Evolutionary conservation across 1,140 invertebrate genomes (phyloP), one percentile per base, ranked within the genome.

Genomic region (Phymastichus coffea): DNA sequence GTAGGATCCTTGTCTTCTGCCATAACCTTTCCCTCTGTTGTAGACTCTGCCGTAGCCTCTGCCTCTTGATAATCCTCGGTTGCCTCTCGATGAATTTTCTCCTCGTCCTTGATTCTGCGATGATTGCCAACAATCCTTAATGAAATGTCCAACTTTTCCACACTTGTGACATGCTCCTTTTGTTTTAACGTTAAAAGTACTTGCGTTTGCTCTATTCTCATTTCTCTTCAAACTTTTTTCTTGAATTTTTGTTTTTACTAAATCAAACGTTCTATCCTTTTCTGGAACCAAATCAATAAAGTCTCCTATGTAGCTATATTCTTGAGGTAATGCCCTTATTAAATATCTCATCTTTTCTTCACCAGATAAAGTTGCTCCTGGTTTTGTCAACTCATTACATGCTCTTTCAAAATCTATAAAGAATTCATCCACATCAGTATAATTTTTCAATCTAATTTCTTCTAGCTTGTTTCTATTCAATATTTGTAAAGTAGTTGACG

Each of bases 171-270:
- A 43, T 22, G 23, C 2, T 46, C 43, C 22, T 46, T 46, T 25
- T 9, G n/a, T 25, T 46, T 46, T 46, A 14, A 46, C n/a, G 26
- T 46, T 12, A 15, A 46, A 46, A 3, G 43, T 12, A 25, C 43
- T 46, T 10, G 23, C 10, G 10, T 25, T 46, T 2, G 2, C n/a
- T 46, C 22, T 25, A 3, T 9, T n/a, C 3, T 14, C 23, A 46
- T n/a, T 19, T 41, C 2, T 20, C 2, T n/a, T n/a, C n/a, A 63
- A 66, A 70, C 20, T 46, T 46, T 46, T 46, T 15, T 46, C 23
- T 46, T 9, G 7, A 3, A 12, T 46, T 26, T 46, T 46, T 4
- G 43, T 25, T 41, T 41, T 41, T 6, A 41, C 17, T 4, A 19
- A 41, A 14, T 41, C 38, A 17, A 41, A 15, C 6, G 17, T 41